Evolutionary conservation across 2,888 invertebrate species (phyloP), one percentile per base, ranked within the genome.

Genomic region (Bursaphelenchus okinawaensis): DNA sequence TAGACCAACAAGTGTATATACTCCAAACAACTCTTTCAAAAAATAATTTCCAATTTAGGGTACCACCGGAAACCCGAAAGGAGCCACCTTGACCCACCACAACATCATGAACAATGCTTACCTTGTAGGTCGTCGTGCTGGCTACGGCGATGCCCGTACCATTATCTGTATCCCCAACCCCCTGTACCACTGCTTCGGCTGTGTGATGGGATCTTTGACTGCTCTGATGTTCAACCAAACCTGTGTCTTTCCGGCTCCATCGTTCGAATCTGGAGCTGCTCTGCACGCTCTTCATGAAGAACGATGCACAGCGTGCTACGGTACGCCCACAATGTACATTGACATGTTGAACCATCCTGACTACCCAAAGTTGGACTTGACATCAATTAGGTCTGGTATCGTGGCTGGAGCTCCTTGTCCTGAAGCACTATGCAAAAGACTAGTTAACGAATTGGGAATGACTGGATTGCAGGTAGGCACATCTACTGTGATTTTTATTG

Each of bases 41-140:
- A n/a, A n/a, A n/a, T n/a, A n/a, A 40, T 16, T 1, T 40, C 40
- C 16, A 40, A 8, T 77, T 24, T 71, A 87, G 87, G 91, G 90
- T 20, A 90, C 90, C 0, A 91, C 92, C 0, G 89, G 89, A n/a
- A 83, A 84, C 50, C 90, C 92, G 0, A 92, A 92, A 83, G 92
- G 90, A 51, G 86, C 84, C 7, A 82, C 82, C 4, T 76, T 86
- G 19, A 82, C 85, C 1, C 91, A 93, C 80, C 88, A 88, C 77
- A 87, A 87, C 68, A 85, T 90, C 20, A 85, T 90, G 2, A 92
- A 93, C 83, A 92, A 92, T 83, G 87, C 89, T 7, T 87, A 87
- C 76, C 87, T 87, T 75, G 85, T 88, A 62, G 89, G 88, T 0
- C 84, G 79, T 26, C 79, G 86, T 20, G 75, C 85, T 26, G 85